Base-by-base conservation (phyloP, 1,140 invertebrate genomes). In the Procambarus clarkii region DNA sequence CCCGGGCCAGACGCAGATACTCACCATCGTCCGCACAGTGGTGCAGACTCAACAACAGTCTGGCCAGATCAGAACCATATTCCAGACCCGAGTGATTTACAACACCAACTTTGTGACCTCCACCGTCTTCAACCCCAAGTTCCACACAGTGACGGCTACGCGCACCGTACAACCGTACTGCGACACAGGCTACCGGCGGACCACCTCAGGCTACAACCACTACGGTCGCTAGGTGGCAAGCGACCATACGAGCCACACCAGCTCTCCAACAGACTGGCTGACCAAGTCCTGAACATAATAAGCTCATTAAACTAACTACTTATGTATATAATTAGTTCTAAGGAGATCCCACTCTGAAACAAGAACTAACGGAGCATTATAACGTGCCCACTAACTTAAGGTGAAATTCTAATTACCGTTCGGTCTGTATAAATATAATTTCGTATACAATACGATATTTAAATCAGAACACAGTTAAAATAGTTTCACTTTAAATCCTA, bases 91-190 rank as follows among this genome's bases (percentile, higher is more conserved):
- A 58, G 46, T 77, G 21, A 54, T 87, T 58, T 54, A 81, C 64
- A 91, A 82, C 77, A 86, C 90, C 60, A 91, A 86, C 77, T 82
- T 60, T 46, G 58, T 91, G 44, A 91, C 90, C 15, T 91, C 90
- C 0, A 91, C 84, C 15, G 60, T 83, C 11, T 46, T 82, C 24
- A 76, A 91, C 44, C n/a, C 18, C 2, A 46, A 83, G 45, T 58
- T 34, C 24, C 21, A 58, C 60, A 91, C 90, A n/a, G 21, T 76
- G 9, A 58, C 79, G 9, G 34, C 58, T 11, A 91, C 90, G 18
- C 77, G 50, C 2, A 91, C 90, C 74, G 45, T 60, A 54, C 58
- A 69, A 48, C 77, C 88, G n/a, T 18, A 79, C 69, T 86, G 84
- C 78, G 89, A 78, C 71, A 79, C 79, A 7, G 85, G 77, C 34